Percentiles rank a stretch among this genome's conserved stretches.
phyloP scores from a whole-genome alignment of 2,797 vertebrate genomes.

The Nasua narica region DNA sequence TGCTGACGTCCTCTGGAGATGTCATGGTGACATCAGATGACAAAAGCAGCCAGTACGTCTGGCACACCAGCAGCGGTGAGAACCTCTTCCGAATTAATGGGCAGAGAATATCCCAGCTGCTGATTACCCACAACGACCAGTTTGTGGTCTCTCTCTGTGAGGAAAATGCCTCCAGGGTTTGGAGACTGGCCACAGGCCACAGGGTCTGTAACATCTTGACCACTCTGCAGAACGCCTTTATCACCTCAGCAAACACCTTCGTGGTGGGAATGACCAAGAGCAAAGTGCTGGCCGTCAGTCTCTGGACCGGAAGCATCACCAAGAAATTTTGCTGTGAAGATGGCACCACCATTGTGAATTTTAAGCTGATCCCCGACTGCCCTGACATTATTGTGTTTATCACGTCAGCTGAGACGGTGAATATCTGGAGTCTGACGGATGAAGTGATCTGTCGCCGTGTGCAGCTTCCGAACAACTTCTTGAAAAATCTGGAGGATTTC shows the following conservation, averaged over 20 bases:
- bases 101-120: slow-evolving; percentile 95
- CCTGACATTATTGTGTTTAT: slow-evolving; percentile 96
- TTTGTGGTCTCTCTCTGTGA: slow-evolving; percentile 99
- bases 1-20: slow-evolving; percentile 95
- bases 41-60: slow-evolving; percentile 98
- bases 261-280: slow-evolving; percentile 96
- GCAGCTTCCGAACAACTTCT: slow-evolving; percentile 94
- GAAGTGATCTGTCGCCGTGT: slow-evolving; percentile 96
- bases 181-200: slow-evolving; percentile 97
- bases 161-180: slow-evolving; percentile 97
- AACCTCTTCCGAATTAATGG: slow-evolving; percentile 98
- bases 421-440: slow-evolving; percentile 97
- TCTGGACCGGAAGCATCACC: slow-evolving; percentile 99
- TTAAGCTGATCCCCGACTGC: slow-evolving; percentile 97
- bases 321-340: slow-evolving; percentile 99
- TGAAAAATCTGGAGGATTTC: slow-evolving; percentile 97
- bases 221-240: slow-evolving; percentile 95
- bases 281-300: slow-evolving; percentile 96
- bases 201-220: slow-evolving; percentile 99
- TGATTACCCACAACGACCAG: slow-evolving; percentile 99
- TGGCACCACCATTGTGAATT: slow-evolving; percentile 94
- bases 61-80: slow-evolving; percentile 95
- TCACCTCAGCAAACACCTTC: slow-evolving; percentile 98
- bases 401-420: slow-evolving; percentile 96
- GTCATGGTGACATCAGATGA: slow-evolving; percentile 98